Conservation (phyloP, 2,888 invertebrate genomes). For the Nemotelus nigrinus region DNA sequence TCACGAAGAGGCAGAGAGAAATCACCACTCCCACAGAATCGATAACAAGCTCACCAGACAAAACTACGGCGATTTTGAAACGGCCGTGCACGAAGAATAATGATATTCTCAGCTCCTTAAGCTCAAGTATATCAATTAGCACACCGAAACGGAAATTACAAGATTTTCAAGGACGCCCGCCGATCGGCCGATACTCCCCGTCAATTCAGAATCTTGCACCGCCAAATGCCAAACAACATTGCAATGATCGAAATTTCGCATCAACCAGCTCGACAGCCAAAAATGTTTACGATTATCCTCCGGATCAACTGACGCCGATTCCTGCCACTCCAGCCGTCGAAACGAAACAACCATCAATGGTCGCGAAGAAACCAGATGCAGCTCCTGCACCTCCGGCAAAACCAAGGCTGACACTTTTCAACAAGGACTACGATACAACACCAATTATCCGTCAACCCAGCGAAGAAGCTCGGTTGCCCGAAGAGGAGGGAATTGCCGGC, state of each 20-base stretch:
- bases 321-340: constrained; percentile 40
- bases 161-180: constrained; percentile 29
- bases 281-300: constrained; percentile 23
- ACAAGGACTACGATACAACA: constrained; percentile 55
- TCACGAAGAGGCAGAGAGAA: constrained; percentile 52
- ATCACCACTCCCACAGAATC: constrained; percentile 46
- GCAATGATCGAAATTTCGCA: constrained; percentile 41
- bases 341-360: neutral
- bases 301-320: constrained; percentile 38
- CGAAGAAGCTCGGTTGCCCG: constrained; percentile 30
- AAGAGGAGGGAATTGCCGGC: constrained; percentile 56
- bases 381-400: constrained; percentile 48
- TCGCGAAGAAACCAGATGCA: neutral
- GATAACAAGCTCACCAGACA: constrained; percentile 54
- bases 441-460: constrained; percentile 23
- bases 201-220: constrained; percentile 11
- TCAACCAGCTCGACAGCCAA: neutral
- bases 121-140: constrained; percentile 58
- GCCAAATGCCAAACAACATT: constrained; percentile 45
- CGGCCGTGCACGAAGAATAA: constrained; percentile 60
- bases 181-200: neutral
- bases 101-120: constrained; percentile 62
- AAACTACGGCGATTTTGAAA: constrained; percentile 57
- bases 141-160: constrained; percentile 52
- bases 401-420: constrained; percentile 62